phyloP scores from a whole-genome alignment of 2,888 invertebrate species.

The Marronus borbonicus region DNA sequence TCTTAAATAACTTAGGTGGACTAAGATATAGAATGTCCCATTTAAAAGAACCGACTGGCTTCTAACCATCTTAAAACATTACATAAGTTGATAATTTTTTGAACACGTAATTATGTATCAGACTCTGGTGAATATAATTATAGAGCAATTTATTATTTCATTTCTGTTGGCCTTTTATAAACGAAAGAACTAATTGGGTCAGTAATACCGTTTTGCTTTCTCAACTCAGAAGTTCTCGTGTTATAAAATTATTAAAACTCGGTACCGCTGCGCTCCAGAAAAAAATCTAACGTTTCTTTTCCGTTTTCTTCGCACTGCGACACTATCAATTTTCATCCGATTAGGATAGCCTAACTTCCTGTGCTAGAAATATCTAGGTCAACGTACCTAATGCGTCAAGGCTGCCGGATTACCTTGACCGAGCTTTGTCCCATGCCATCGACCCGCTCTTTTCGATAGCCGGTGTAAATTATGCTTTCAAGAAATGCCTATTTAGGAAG shows the following conservation, averaged over 20 bases:
- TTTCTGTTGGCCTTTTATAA: neutral
- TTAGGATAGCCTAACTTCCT: conserved; percentile 39
- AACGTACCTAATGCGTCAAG: conserved; percentile 29
- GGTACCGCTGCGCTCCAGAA: neutral
- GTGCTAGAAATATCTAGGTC: conserved; percentile 24
- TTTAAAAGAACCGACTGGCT: too few relatives aligned
- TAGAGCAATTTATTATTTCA: too few relatives aligned
- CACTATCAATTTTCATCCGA: conserved; percentile 34
- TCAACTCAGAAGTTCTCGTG: neutral
- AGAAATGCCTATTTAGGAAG: neutral
- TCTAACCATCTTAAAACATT: too few relatives aligned
- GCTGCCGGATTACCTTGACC: conserved; percentile 28
- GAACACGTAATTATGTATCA: too few relatives aligned
- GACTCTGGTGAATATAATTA: too few relatives aligned
- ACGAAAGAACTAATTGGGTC: conserved; percentile 11
- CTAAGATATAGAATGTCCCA: too few relatives aligned
- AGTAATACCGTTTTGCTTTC: conserved; percentile 12
- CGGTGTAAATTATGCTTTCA: neutral
- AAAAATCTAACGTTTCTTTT: neutral
- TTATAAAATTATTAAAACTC: neutral
- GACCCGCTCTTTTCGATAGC: conserved; percentile 27
- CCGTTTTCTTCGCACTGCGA: neutral
- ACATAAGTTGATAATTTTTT: too few relatives aligned
- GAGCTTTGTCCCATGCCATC: conserved; percentile 23
- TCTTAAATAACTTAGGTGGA: too few relatives aligned